Percentiles rank a stretch among this genome's conserved stretches.
Conservation (phyloP, 1,140 invertebrate genomes). For the Cotesia glomerata region DNA sequence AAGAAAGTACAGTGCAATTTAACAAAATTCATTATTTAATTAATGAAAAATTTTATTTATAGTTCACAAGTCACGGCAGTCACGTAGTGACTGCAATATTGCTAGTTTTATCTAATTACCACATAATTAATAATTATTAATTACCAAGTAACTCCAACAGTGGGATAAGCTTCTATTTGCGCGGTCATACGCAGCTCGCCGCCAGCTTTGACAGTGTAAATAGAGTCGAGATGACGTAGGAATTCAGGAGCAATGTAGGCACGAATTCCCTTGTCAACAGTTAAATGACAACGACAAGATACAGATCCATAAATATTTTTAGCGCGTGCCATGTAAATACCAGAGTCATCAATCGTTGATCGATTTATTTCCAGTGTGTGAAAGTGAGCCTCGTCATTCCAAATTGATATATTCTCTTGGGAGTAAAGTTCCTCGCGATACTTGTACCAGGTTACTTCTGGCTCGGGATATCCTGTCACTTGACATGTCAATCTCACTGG, state of each 20-base stretch:
- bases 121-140: slow-evolving; percentile 41
- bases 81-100: too few relatives aligned
- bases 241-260: slow-evolving; percentile 82
- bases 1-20: too few relatives aligned
- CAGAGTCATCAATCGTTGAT: slow-evolving; percentile 79
- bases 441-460: slow-evolving; percentile 80
- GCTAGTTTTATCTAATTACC: too few relatives aligned
- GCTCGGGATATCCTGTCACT: slow-evolving; percentile 77
- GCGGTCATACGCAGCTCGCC: slow-evolving; percentile 73
- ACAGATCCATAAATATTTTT: slow-evolving; percentile 83
- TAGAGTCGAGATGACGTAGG: slow-evolving; percentile 70
- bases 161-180: slow-evolving; percentile 80
- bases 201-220: slow-evolving; percentile 65
- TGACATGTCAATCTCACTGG: slow-evolving; percentile 87
- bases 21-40: too few relatives aligned
- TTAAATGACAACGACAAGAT: slow-evolving; percentile 79
- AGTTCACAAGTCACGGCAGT: too few relatives aligned
- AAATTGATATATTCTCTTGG: slow-evolving; percentile 67
- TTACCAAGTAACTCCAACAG: slow-evolving; percentile 82
- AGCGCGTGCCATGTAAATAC: slow-evolving; percentile 80
- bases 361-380: slow-evolving; percentile 84
- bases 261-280: slow-evolving; percentile 84
- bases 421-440: slow-evolving; percentile 68
- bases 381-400: slow-evolving; percentile 75
- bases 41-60: too few relatives aligned